Percentiles rank a stretch among this genome's conserved stretches.
phyloP scores from a whole-genome alignment of 2,113 vertebrate genomes.

The Lipotes vexillifer region DNA sequence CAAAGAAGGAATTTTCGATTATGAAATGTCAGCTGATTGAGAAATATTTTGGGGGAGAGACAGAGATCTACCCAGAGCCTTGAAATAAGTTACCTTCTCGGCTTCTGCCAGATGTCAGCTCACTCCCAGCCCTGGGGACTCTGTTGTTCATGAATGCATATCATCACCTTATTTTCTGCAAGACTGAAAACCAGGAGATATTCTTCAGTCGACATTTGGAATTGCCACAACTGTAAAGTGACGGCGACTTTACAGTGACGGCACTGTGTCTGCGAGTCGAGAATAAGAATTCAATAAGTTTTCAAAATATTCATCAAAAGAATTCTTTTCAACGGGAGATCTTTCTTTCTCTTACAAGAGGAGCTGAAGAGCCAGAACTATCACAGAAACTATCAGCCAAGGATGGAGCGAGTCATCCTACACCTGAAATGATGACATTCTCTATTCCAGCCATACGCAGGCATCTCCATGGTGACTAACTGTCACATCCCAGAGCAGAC shows the following conservation, averaged over 20 bases:
- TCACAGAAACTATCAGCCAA: background rate
- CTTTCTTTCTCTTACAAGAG: background rate
- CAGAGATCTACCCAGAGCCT: background rate
- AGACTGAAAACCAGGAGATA: background rate
- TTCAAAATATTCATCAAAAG: background rate
- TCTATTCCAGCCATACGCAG: background rate
- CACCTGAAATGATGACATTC: constrained; percentile 32
- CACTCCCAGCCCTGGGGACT: background rate
- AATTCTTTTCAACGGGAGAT: background rate
- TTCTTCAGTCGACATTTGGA: background rate
- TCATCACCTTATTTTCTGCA: background rate
- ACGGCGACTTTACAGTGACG: background rate
- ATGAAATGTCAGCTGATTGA: background rate
- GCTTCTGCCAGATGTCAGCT: background rate
- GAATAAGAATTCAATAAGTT: background rate
- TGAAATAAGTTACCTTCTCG: background rate
- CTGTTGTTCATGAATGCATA: background rate
- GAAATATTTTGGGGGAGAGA: background rate
- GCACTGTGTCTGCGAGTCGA: background rate
- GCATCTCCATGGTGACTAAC: background rate
- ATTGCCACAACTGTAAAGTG: background rate
- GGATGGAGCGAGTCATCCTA: background rate
- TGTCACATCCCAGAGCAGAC: background rate
- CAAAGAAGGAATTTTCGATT: background rate
- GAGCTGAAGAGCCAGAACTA: background rate